Conservation (phyloP, 2,797 vertebrate genomes). For the Mormyrops attenuatus region DNA sequence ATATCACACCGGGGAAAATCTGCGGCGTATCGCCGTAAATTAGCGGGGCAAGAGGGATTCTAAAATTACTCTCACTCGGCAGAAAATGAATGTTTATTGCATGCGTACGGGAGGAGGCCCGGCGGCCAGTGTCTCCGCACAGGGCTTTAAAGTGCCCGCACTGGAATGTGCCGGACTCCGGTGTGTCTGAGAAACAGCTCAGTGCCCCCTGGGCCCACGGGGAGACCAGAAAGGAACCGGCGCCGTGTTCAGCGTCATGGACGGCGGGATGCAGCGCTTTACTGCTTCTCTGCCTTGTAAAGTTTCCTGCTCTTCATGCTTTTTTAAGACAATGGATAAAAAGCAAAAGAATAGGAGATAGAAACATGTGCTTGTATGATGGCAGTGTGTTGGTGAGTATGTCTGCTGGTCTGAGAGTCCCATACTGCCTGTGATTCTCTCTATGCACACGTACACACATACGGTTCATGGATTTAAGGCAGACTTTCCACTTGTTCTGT, state of each 20-base stretch:
- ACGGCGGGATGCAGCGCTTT: constrained; percentile 22
- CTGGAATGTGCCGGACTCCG: not conserved
- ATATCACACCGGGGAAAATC: constrained; percentile 31
- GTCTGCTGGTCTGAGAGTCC: not conserved
- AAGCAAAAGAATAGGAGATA: constrained; percentile 17
- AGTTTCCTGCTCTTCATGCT: not conserved
- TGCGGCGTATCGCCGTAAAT: constrained; percentile 35
- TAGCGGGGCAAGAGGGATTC: constrained; percentile 25
- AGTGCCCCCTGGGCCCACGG: not conserved
- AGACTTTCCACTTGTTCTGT: constrained; percentile 18
- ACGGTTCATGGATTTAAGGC: constrained; percentile 21
- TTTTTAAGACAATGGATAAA: not conserved
- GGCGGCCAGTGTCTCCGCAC: not conserved
- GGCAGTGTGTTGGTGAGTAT: not conserved
- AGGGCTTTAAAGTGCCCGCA: not conserved
- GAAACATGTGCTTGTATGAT: not conserved
- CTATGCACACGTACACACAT: constrained; percentile 2
- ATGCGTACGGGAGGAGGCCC: not conserved
- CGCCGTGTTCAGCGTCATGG: constrained; percentile 41
- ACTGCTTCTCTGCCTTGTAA: constrained; percentile 23
- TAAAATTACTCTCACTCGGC: constrained; percentile 35
- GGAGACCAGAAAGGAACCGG: constrained; percentile 47
- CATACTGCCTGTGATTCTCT: not conserved
- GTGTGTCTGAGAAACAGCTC: not conserved
- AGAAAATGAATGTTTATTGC: constrained; percentile 22